Conservation (phyloP, 2,797 vertebrate genomes). For the Etheostoma nigrum region DNA sequence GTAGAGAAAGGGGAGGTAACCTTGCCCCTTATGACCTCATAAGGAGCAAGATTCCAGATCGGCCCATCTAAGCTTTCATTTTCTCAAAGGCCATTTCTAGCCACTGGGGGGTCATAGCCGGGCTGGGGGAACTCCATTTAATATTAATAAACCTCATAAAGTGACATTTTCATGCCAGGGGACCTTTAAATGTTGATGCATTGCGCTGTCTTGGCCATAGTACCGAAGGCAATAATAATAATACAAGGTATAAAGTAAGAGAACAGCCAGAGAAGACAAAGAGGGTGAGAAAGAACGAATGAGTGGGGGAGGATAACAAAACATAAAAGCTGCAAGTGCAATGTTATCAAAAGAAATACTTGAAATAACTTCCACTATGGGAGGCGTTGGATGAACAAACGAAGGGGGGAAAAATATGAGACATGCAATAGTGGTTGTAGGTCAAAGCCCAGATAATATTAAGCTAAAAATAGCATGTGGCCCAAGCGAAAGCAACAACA, state of each 20-base stretch:
- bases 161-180: too few relatives aligned
- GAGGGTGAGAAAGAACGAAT: slow-evolving; percentile 12
- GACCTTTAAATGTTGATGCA: neutral
- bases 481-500: too few relatives aligned
- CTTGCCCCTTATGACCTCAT: too few relatives aligned
- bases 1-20: too few relatives aligned
- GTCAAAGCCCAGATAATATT: neutral
- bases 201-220: neutral
- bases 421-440: neutral
- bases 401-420: neutral
- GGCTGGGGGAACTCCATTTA: too few relatives aligned
- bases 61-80: too few relatives aligned
- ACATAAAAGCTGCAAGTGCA: slow-evolving; percentile 24
- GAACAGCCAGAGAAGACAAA: slow-evolving; percentile 6
- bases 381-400: slow-evolving; percentile 1
- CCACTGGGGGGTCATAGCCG: too few relatives aligned
- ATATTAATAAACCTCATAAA: too few relatives aligned
- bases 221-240: slow-evolving; percentile 4
- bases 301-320: slow-evolving; percentile 11
- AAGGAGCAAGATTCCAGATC: too few relatives aligned
- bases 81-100: too few relatives aligned
- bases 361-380: slow-evolving; percentile 12
- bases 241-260: neutral
- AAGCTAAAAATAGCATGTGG: neutral
- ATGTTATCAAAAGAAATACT: slow-evolving; percentile 22